Base-by-base conservation (phyloP, 37 sponge, comb jelly and placozoan species). In the Chondrilla cf. caribensis region DNA sequence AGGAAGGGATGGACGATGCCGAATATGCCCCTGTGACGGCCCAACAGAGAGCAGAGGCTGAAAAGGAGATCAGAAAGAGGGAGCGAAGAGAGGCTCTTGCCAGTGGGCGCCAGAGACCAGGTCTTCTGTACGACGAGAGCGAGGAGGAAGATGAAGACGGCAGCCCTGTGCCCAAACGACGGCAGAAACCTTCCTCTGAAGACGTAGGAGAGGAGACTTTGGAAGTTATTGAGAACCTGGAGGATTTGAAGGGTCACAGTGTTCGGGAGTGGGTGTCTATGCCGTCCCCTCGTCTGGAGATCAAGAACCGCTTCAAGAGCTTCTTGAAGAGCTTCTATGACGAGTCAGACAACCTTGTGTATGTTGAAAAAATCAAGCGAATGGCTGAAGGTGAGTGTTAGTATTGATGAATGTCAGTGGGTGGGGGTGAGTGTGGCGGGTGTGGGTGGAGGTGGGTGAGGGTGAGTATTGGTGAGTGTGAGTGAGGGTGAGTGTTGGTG, bases 231-330 rank as follows among this genome's bases (percentile, higher is more conserved):
- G 99, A 98, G 84, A 98, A 96, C 60, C 79, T 98, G 33, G 99
- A 98, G 58, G 99, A 98, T 59, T 70, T 89, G 81, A 96, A 93
- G 70, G 99, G 95, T 2, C 99, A 98, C 87, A 85, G 96, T 33
- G 95, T 98, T 57, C 54, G 90, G 62, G 99, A 98, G 87, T 98
- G 99, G 99, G 99, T 98, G n/a, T 93, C 93, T 38, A 90, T 98
- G 93, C 79, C 92, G 8, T 96, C 81, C 17, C 96, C 99, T 39
- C 81, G 99, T 41, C 88, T 93, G 43, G 99, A 98, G 81, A 93
- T 98, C 58, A 98, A 98, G 82, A 92, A 84, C 67, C 79, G 97
- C 36, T 98, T 98, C 83, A 98, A 98, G 79, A 87, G 79, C 66
- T 96, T 98, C 59, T 78, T 98, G 78, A 82, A 85, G 54, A 96